These are phyloP conservation scores for Xiphophorus hellerii DNA, from an alignment of 2,113 vertebrate genomes.

Conservation along the genomic window DNA sequence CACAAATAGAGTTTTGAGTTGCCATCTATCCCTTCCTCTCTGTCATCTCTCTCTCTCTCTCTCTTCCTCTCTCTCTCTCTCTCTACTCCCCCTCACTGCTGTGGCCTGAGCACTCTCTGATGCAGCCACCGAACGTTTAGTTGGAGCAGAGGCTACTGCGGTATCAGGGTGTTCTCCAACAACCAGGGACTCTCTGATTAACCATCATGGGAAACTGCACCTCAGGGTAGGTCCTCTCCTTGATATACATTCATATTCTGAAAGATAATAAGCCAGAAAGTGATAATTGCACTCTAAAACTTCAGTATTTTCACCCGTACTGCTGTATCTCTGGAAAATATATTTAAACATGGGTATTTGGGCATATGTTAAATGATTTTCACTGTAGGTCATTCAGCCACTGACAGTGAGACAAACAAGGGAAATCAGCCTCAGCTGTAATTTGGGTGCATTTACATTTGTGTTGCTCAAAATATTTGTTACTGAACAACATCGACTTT, in stretches of 20 bases:
- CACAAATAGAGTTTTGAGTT: conserved; percentile 35
- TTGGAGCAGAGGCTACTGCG: conserved; percentile 11
- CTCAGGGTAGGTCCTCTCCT: conserved; percentile 48
- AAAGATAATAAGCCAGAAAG: not conserved
- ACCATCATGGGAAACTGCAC: conserved; percentile 67
- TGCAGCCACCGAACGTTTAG: conserved; percentile 17
- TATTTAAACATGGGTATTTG: not conserved
- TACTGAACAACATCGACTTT: no score
- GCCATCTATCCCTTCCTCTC: not conserved
- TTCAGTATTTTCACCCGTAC: not conserved
- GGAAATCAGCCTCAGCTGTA: no score
- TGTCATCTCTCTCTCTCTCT: conserved; percentile 25
- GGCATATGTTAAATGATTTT: not conserved
- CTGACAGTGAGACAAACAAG: no score
- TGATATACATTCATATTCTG: not conserved
- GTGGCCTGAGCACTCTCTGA: conserved; percentile 24
- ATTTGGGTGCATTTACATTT: no score
- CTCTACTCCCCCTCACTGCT: conserved; percentile 9
- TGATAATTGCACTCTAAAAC: not conserved
- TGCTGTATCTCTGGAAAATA: not conserved
- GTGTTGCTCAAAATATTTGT: no score
- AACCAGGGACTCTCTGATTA: not conserved
- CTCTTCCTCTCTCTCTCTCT: conserved; percentile 19
- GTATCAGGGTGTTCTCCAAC: conserved; percentile 5
- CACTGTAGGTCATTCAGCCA: not conserved